Percentiles rank a stretch among this genome's conserved stretches.
Conservation (phyloP, 2,888 invertebrate species). For the Harpalus rubripes region DNA sequence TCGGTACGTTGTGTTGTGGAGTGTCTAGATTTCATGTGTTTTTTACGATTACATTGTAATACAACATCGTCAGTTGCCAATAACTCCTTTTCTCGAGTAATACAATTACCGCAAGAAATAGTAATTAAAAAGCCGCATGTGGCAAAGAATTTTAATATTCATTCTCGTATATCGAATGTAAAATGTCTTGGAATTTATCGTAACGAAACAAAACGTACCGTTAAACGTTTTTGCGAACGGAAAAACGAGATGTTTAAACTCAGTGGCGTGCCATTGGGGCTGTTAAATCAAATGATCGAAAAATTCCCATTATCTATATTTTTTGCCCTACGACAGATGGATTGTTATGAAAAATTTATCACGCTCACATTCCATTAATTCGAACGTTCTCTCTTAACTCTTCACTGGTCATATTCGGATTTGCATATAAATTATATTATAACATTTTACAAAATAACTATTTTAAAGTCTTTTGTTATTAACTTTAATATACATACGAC, state of each 20-base stretch:
- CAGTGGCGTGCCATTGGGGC: slow-evolving; percentile 25
- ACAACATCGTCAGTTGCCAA: slow-evolving; percentile 51
- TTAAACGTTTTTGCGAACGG: slow-evolving; percentile 37
- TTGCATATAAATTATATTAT: too few relatives aligned
- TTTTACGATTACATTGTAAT: too few relatives aligned
- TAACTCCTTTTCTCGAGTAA: slow-evolving; percentile 44
- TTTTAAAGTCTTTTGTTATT: too few relatives aligned
- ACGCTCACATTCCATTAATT: background rate
- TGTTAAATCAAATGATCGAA: slow-evolving; percentile 27
- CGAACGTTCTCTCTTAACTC: background rate
- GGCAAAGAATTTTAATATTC: slow-evolving; percentile 61
- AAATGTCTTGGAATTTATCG: slow-evolving; percentile 44
- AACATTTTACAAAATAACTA: too few relatives aligned
- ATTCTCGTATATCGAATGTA: slow-evolving; percentile 49
- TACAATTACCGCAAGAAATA: slow-evolving; percentile 48
- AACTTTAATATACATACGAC: too few relatives aligned
- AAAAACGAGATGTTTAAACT: slow-evolving; percentile 41
- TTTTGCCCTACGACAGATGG: background rate
- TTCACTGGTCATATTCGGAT: background rate
- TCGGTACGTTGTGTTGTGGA: too few relatives aligned
- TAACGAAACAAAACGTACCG: slow-evolving; percentile 46
- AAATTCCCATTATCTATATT: background rate
- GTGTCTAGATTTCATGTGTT: too few relatives aligned
- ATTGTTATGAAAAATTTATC: background rate
- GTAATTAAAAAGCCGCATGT: slow-evolving; percentile 52